Evolutionary conservation across 2,888 invertebrate species (phyloP).

Genomic region (Mythimna pallens): DNA sequence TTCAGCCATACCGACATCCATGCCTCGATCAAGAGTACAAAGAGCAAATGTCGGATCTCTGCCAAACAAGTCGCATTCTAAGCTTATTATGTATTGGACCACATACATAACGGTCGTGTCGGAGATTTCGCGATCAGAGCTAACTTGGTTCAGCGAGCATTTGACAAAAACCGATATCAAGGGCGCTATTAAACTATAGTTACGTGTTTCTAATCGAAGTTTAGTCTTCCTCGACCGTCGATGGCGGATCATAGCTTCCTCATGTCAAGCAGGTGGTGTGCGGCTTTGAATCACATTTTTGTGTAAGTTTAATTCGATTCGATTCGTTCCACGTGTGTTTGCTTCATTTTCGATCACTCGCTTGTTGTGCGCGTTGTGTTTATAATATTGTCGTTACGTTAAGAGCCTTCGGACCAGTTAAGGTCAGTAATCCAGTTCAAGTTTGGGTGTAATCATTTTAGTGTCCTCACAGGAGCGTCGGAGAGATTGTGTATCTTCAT

Average conservation of each 20-base stretch:
- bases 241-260: conserved; percentile 56
- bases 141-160: conserved; percentile 50
- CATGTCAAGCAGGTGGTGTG: conserved; percentile 55
- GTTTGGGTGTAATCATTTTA: conserved; percentile 32
- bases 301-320: conserved; percentile 56
- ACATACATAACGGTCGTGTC: conserved; percentile 55
- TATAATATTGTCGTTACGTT: conserved; percentile 15
- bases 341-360: conserved; percentile 50
- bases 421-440: conserved; percentile 38
- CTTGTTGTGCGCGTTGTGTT: conserved; percentile 49
- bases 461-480: conserved; percentile 10
- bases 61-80: conserved; percentile 35
- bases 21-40: conserved; percentile 41
- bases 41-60: conserved; percentile 42
- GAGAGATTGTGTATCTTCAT: conserved; percentile 28
- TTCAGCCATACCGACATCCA: neutral
- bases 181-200: conserved; percentile 55
- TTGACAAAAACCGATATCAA: conserved; percentile 60
- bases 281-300: conserved; percentile 56
- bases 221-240: conserved; percentile 60
- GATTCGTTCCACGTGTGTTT: conserved; percentile 47
- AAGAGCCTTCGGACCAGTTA: conserved; percentile 18
- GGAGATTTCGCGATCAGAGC: conserved; percentile 20
- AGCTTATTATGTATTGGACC: conserved; percentile 44
- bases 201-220: conserved; percentile 40